Evolutionary conservation across 1,140 invertebrate species (phyloP).

Genomic region (Megalonaias nervosa): DNA sequence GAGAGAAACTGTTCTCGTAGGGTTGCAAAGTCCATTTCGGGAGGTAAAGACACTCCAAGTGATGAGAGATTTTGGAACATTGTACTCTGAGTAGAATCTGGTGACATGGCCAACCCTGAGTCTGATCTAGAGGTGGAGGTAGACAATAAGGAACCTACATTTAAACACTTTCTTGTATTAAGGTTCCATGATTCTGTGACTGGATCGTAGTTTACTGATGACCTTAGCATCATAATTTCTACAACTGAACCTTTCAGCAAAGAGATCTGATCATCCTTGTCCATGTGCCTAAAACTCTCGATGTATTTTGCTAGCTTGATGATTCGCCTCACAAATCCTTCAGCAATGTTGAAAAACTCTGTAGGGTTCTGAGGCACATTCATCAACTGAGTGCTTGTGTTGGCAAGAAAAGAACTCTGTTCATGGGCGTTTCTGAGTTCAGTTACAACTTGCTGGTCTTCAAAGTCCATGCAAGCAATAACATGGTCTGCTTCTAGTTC

Average conservation of each 20-base stretch:
- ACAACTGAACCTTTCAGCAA: conserved; percentile 66
- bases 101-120: background rate
- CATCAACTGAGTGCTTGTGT: conserved; percentile 45
- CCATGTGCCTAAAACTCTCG: conserved; percentile 52
- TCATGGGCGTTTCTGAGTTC: conserved; percentile 58
- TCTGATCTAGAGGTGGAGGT: background rate
- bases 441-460: conserved; percentile 41
- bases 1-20: too few species aligned
- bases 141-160: background rate
- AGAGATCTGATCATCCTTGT: conserved; percentile 64
- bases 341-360: conserved; percentile 66
- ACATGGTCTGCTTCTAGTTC: conserved; percentile 34
- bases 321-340: conserved; percentile 61
- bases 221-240: conserved; percentile 67
- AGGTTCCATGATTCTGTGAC: conserved; percentile 60
- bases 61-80: background rate
- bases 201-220: conserved; percentile 63
- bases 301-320: conserved; percentile 66
- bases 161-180: conserved; percentile 52
- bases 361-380: conserved; percentile 49
- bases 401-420: conserved; percentile 47
- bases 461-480: conserved; percentile 32
- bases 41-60: background rate
- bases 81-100: background rate
- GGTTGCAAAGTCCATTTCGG: too few species aligned